phyloP scores from a whole-genome alignment of 2,797 vertebrate species.

The Sebastes alutus region DNA sequence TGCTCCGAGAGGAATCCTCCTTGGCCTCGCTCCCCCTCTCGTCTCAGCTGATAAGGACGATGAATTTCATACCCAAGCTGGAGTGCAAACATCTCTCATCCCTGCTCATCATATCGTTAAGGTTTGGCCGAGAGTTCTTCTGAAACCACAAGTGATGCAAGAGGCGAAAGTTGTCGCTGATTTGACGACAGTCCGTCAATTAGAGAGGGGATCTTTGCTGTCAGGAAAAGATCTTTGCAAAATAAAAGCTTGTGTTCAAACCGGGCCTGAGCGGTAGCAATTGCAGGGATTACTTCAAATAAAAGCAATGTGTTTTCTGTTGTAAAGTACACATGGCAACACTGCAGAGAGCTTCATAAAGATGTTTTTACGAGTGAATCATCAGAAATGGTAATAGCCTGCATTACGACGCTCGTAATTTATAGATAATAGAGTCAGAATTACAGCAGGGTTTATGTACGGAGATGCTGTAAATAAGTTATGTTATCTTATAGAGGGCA shows the following conservation, averaged over 20 bases:
- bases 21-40: constrained; percentile 55
- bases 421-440: constrained; percentile 25
- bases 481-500: not conserved
- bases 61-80: constrained; percentile 56
- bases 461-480: constrained; percentile 10
- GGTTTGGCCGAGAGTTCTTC: constrained; percentile 37
- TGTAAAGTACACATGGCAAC: constrained; percentile 7
- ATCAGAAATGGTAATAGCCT: not conserved
- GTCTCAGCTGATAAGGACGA: constrained; percentile 75
- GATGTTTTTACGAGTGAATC: constrained; percentile 15
- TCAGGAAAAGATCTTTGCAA: constrained; percentile 42
- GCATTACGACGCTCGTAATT: constrained; percentile 19
- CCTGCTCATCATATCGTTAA: constrained; percentile 25
- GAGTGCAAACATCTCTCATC: constrained; percentile 62
- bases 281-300: constrained; percentile 53
- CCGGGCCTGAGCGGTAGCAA: constrained; percentile 43
- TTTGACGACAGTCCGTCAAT: constrained; percentile 63
- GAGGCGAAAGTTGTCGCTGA: constrained; percentile 40
- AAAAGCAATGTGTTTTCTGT: constrained; percentile 57
- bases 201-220: constrained; percentile 51
- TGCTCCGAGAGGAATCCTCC: constrained; percentile 70
- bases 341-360: constrained; percentile 13
- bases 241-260: constrained; percentile 26
- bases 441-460: not conserved
- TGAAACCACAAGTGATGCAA: constrained; percentile 52